These are phyloP conservation scores for Fopius arisanus DNA, from an alignment of 1,140 invertebrate genomes.

Conservation along the genomic window DNA sequence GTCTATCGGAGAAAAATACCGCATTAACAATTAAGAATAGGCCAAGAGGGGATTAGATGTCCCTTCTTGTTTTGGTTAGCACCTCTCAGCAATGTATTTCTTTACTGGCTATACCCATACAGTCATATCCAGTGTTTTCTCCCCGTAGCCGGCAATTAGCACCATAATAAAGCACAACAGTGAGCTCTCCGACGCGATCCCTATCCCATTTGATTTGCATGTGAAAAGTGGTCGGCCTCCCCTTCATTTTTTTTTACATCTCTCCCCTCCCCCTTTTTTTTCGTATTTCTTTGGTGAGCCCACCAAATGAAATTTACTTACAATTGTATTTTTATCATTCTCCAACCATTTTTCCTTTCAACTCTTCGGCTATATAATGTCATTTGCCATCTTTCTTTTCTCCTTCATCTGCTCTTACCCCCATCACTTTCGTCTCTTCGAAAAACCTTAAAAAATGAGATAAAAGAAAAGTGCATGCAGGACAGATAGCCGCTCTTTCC, in stretches of 20 bases:
- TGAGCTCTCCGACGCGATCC: conserved; percentile 20
- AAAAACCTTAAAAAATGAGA: neutral
- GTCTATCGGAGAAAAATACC: neutral
- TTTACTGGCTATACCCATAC: neutral
- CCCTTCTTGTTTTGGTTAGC: conserved; percentile 42
- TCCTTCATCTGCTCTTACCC: neutral
- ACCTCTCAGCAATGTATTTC: conserved; percentile 29
- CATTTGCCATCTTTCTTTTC: neutral
- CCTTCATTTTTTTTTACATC: neutral
- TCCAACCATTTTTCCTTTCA: conserved; percentile 1
- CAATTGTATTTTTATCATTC: conserved; percentile 9
- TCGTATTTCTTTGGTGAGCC: neutral
- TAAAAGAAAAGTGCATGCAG: conserved; percentile 17
- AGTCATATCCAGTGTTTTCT: conserved; percentile 21
- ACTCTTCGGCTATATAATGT: neutral
- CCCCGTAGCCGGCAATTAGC: conserved; percentile 37
- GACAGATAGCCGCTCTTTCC: neutral
- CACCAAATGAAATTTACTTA: conserved; percentile 1
- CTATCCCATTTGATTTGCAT: conserved; percentile 34
- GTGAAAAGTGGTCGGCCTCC: conserved; percentile 30
- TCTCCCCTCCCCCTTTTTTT: neutral
- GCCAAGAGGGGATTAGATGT: conserved; percentile 21
- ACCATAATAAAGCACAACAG: conserved; percentile 36
- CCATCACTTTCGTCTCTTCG: neutral
- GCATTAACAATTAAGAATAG: conserved; percentile 8